phyloP scores from a whole-genome alignment of 2,888 invertebrate genomes.

The Portevinia maculata region DNA sequence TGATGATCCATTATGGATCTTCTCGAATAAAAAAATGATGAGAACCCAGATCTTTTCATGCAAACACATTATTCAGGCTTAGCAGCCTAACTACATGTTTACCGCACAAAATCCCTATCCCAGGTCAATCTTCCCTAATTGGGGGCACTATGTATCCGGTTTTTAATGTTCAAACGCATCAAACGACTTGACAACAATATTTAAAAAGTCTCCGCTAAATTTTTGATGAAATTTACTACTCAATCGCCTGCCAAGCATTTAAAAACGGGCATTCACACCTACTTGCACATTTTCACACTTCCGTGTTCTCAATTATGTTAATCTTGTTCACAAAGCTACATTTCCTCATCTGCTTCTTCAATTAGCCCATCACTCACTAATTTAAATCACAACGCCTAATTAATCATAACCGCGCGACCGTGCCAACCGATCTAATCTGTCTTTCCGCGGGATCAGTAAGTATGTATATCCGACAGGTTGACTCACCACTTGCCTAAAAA shows the following conservation, averaged over 20 bases:
- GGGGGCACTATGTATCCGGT: no score
- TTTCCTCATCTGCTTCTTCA: neutral
- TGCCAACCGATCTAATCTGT: slow-evolving; percentile 2
- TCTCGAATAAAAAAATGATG: no score
- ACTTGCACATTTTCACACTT: slow-evolving; percentile 2
- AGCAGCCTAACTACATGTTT: no score
- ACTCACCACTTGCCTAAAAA: slow-evolving; percentile 28
- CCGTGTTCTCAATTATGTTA: slow-evolving; percentile 20
- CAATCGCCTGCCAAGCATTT: neutral
- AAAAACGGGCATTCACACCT: neutral
- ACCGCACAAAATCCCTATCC: no score
- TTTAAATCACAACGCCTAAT: slow-evolving; percentile 28
- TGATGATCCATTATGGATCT: no score
- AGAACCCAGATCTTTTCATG: no score
- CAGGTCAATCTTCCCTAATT: no score
- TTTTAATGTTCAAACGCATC: no score
- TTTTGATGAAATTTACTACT: neutral
- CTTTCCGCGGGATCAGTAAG: slow-evolving; percentile 21
- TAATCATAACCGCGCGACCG: slow-evolving; percentile 14
- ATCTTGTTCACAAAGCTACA: slow-evolving; percentile 4
- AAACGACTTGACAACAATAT: no score
- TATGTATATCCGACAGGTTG: slow-evolving; percentile 22
- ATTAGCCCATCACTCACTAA: slow-evolving; percentile 26
- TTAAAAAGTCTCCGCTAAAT: neutral
- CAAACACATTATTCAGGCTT: no score